Conservation (phyloP, 2,797 vertebrate species). For the Leontocebus nigricollis region DNA sequence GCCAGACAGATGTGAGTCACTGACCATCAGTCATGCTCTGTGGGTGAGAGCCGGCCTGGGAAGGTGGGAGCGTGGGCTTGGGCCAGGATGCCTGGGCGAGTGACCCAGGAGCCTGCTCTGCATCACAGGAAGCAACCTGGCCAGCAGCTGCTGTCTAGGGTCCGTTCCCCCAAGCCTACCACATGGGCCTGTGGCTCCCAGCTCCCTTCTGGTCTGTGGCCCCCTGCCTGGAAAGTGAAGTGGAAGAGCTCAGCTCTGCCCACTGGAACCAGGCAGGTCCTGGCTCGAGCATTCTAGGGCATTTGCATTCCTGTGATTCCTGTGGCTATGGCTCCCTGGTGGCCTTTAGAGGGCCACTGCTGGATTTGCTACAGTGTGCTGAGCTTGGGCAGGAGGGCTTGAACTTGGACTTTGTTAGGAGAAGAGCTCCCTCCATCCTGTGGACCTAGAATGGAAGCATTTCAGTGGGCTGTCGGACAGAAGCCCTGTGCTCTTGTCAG, state of each 20-base stretch:
- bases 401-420: not conserved
- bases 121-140: not conserved
- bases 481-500: not conserved
- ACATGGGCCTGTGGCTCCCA: not conserved
- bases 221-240: constrained; percentile 24
- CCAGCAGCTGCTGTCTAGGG: not conserved
- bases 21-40: not conserved
- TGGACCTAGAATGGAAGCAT: rapidly evolving
- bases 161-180: not conserved
- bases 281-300: not conserved
- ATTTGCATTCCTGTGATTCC: constrained; percentile 32
- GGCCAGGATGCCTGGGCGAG: not conserved
- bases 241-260: not conserved
- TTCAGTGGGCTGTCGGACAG: not conserved
- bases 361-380: not conserved
- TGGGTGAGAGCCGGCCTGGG: not conserved
- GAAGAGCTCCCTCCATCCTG: not conserved
- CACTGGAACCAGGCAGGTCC: not conserved
- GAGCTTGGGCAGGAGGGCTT: not conserved
- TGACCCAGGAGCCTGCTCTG: not conserved
- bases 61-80: not conserved
- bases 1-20: not conserved
- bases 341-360: not conserved
- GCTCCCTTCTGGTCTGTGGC: not conserved
- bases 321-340: constrained; percentile 6